phyloP scores from a whole-genome alignment of 2,113 vertebrate genomes.

The Condylura cristata region DNA sequence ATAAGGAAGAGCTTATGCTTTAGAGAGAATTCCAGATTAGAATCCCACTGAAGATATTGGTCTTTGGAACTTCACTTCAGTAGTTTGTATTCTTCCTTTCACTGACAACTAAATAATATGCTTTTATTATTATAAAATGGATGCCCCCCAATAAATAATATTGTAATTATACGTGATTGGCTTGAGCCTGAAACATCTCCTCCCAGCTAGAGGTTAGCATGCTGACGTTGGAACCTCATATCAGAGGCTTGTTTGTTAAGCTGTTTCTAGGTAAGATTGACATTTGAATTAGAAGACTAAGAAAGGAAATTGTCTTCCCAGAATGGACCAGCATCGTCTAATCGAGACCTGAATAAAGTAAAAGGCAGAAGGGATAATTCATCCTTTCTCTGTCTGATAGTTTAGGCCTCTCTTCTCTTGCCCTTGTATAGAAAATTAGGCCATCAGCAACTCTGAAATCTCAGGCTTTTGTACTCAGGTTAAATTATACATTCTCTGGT shows the following conservation, averaged over 20 bases:
- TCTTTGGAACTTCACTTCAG: no score
- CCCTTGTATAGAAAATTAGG: not conserved
- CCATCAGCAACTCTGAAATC: not conserved
- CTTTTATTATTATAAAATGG: no score
- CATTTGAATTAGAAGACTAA: not conserved
- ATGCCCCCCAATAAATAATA: no score
- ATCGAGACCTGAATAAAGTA: not conserved
- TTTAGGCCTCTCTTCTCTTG: not conserved
- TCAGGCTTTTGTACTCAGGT: not conserved
- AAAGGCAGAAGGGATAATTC: not conserved
- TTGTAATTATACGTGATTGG: no score
- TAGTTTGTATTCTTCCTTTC: no score
- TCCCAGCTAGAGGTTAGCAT: no score
- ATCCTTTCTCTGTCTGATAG: not conserved
- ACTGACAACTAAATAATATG: no score
- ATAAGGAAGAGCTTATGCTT: no score
- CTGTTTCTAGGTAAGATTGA: not conserved
- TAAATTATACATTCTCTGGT: not conserved
- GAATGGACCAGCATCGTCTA: not conserved
- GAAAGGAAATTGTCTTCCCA: not conserved
- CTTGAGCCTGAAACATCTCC: no score
- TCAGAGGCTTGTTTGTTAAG: not conserved
- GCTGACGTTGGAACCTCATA: no score
- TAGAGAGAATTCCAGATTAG: no score
- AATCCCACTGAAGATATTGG: no score